These are phyloP conservation scores for Gallinago undulata DNA, from an alignment of 2,113 vertebrate species.

Conservation along the genomic window DNA sequence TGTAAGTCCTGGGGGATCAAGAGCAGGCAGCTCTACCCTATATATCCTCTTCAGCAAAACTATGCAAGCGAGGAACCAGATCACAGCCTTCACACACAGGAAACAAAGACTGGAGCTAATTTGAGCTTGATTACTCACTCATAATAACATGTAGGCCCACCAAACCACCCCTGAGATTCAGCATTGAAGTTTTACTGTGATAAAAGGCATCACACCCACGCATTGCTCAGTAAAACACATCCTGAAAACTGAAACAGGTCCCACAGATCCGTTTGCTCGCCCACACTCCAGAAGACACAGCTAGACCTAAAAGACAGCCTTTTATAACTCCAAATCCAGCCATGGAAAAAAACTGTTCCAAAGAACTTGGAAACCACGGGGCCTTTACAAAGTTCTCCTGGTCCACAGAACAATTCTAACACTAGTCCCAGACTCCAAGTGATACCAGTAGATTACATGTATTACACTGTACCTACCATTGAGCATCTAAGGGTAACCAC, in stretches of 20 bases:
- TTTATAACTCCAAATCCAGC: background rate
- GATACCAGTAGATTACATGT: background rate
- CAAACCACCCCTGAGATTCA: background rate
- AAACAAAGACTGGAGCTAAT: constrained; percentile 10
- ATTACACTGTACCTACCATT: background rate
- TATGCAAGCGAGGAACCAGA: background rate
- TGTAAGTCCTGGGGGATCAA: background rate
- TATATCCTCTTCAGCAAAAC: background rate
- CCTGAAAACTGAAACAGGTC: background rate
- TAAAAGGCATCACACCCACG: background rate
- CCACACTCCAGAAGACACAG: background rate
- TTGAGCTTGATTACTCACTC: background rate
- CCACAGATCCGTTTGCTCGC: background rate
- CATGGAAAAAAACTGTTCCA: background rate
- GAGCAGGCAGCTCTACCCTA: background rate
- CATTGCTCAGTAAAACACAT: background rate
- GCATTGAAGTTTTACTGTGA: background rate
- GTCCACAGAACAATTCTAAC: background rate
- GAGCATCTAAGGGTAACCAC: background rate
- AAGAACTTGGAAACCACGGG: background rate
- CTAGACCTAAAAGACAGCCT: background rate
- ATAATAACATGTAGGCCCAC: background rate
- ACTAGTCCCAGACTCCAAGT: background rate
- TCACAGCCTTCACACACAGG: background rate
- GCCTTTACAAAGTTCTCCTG: background rate